Percentiles rank a stretch among this genome's conserved stretches.
phyloP scores from a whole-genome alignment of 2,113 vertebrate genomes.

The Amphilophus citrinellus region DNA sequence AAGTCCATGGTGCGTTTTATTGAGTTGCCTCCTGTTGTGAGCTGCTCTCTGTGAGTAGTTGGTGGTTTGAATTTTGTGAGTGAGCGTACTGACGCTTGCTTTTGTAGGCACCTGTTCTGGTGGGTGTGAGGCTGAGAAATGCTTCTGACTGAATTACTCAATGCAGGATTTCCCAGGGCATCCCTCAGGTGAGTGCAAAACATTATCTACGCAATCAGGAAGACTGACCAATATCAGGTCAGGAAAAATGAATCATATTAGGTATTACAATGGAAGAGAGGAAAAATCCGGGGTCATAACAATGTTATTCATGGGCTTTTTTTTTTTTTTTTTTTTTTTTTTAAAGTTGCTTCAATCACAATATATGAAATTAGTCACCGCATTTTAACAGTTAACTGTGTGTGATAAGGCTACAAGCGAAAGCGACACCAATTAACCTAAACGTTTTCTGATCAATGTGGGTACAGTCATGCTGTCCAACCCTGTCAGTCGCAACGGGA shows the following conservation, averaged over 20 bases:
- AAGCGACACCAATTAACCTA: not conserved
- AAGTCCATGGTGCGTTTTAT: conserved; percentile 28
- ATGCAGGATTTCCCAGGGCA: conserved; percentile 67
- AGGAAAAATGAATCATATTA: not conserved
- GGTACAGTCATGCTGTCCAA: not conserved
- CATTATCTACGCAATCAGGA: not conserved
- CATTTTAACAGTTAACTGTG: not conserved
- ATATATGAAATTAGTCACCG: not conserved
- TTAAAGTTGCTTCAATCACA: not conserved
- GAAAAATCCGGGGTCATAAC: not conserved
- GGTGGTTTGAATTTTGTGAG: not conserved
- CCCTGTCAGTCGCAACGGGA: not conserved
- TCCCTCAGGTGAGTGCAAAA: conserved; percentile 47
- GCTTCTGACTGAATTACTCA: conserved; percentile 36
- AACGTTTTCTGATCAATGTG: not conserved
- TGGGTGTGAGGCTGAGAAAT: too few relatives aligned
- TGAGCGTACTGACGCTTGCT: not conserved
- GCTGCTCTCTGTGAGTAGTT: not conserved
- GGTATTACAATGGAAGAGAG: not conserved
- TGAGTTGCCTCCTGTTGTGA: not conserved
- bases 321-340: too few relatives aligned
- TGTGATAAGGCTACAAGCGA: not conserved
- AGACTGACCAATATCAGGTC: not conserved
- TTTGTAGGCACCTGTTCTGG: not conserved
- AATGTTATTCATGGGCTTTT: not conserved